A percentile compares a stretch with the other conserved stretches of the same genome.
Evolutionary conservation across 2,113 vertebrate genomes (phyloP).

Genomic region (Odobenus rosmarus): DNA sequence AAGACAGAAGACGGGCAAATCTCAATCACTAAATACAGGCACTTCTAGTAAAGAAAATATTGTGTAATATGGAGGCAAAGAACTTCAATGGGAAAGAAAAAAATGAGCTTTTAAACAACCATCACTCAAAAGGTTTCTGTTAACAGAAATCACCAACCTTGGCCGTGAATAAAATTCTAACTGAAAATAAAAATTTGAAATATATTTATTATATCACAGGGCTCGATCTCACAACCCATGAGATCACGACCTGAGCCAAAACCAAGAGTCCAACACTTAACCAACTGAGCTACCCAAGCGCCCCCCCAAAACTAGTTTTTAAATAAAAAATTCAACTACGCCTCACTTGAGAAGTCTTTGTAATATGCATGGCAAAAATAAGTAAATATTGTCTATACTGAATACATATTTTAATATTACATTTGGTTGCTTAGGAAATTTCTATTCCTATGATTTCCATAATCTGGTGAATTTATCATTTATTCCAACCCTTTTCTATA

Average conservation of each 20-base stretch:
- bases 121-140: not conserved
- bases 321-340: constrained; percentile 41
- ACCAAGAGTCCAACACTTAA: not conserved
- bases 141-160: not conserved
- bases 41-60: not conserved
- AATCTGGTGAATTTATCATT: constrained; percentile 23
- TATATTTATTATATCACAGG: not conserved
- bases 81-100: not conserved
- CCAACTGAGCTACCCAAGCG: not conserved
- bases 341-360: not conserved
- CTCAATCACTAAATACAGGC: not conserved
- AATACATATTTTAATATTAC: constrained; percentile 1
- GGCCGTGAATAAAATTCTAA: not conserved
- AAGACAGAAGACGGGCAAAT: not conserved
- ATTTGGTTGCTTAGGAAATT: not conserved
- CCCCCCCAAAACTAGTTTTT: not conserved
- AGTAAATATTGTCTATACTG: not conserved
- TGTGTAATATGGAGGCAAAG: not conserved
- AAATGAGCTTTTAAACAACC: not conserved
- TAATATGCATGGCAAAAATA: not conserved
- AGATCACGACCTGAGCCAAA: not conserved
- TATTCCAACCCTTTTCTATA: not conserved
- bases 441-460: not conserved
- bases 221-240: not conserved
- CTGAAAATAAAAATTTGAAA: constrained; percentile 44